These are phyloP conservation scores for Clavelina lepadiformis DNA, from an alignment of 23 tunicate genomes.

Conservation along the genomic window DNA sequence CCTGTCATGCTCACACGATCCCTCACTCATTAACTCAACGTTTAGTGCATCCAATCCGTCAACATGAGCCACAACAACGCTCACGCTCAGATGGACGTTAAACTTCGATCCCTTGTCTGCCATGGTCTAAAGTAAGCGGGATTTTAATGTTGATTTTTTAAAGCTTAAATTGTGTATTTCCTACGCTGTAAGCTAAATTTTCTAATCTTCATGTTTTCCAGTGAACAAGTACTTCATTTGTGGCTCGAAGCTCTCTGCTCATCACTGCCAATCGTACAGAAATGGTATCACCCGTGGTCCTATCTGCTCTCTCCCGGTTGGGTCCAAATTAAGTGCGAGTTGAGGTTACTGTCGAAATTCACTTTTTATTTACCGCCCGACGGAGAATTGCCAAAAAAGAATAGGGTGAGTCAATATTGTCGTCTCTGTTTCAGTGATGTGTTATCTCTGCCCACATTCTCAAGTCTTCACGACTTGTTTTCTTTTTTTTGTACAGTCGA, in stretches of 20 bases:
- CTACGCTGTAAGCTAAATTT: background rate
- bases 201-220: constrained; percentile 1
- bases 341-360: constrained; percentile 58
- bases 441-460: no score
- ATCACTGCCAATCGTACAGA: constrained; percentile 56
- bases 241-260: constrained; percentile 85
- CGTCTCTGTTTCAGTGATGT: no score
- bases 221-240: constrained; percentile 87
- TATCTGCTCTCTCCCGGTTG: constrained; percentile 82
- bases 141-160: background rate
- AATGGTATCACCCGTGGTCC: constrained; percentile 97
- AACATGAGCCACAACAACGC: constrained; percentile 88
- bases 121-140: constrained; percentile 50
- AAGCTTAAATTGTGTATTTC: background rate
- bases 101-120: constrained; percentile 74
- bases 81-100: constrained; percentile 92
- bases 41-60: constrained; percentile 79
- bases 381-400: constrained; percentile 68
- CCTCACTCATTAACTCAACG: background rate
- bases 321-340: constrained; percentile 90
- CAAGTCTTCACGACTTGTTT: background rate
- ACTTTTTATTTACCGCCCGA: constrained; percentile 81
- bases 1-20: no score
- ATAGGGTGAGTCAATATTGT: constrained; percentile 20
- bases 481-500: constrained; percentile 22